Evolutionary conservation across 2,888 invertebrate species (phyloP), one percentile per base, ranked within the genome.

Genomic region (Ashinkailepas kermadecensis): DNA sequence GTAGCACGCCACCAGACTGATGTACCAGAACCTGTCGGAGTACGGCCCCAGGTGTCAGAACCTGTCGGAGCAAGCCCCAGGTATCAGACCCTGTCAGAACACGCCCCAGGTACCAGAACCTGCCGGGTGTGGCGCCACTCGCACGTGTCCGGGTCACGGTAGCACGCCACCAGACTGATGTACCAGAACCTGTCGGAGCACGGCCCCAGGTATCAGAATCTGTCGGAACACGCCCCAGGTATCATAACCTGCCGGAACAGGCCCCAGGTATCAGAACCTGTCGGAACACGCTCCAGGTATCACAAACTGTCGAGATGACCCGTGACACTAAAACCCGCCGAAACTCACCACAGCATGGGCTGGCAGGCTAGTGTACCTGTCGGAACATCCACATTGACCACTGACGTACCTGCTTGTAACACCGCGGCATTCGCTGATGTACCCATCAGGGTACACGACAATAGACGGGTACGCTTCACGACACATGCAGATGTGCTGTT

Each of bases 1-100:
- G 87, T 94, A 94, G 88, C 98, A 99, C 56, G 97, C 93, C 62
- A 97, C 96, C 88, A 98, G 90, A 84, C 97, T 96, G 83, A 98
- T 90, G 89, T 97, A 99, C 97, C 97, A 97, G 88, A 96, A 97
- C 86, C 96, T 95, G 86, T 25, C 86, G 81, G 15, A 39, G 4
- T 4, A 39, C 39, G 39, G n/a, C 4, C 62, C 18, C 62, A 21
- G 18, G 8, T 18, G 18, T 15, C 18, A 18, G 7, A n/a, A 23
- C 39, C 39, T 39, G 39, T 39, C 39, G 39, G 39, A 39, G 4
- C 39, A 4, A 1, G 39, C 39, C 4, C 2, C 39, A 39, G 39
- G 39, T 39, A 39, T 39, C 39, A 39, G 1, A 39, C 1, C 39
- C 39, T 39, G 4, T 39, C 4, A 4, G 39, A 39, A 39, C 39